Base-by-base conservation (phyloP, 1,140 invertebrate species). In the Tetragnatha versicolor region DNA sequence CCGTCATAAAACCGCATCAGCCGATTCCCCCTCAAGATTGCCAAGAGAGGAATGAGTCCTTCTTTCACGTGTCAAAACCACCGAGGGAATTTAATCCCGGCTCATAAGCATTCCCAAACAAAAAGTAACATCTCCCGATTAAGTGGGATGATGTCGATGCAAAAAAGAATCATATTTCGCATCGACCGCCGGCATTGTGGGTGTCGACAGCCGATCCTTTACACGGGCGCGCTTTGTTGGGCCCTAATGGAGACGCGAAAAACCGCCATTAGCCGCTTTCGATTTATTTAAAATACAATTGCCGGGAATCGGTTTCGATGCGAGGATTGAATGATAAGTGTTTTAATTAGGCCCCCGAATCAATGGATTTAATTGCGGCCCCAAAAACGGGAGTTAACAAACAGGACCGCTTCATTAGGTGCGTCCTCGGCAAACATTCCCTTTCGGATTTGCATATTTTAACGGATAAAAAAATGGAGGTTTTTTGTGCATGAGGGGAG, bases 311-410 rank as follows among this genome's bases (percentile, higher is more conserved):
- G 25, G 31, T 60, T 60, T 1, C 4, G 20, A 17, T 31, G 35
- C 27, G 10, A 35, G 27, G 27, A 33, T 10, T n/a, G 55, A 17
- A 35, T 29, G 35, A 60, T 60, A 33, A 60, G 25, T 35, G 55
- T 31, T 60, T 60, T 60, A 60, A 60, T 60, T 60, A 60, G 35
- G n/a, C 55, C 35, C 12, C n/a, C n/a, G n/a, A n/a, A n/a, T n/a
- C n/a, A n/a, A n/a, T n/a, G n/a, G n/a, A n/a, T n/a, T n/a, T n/a
- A n/a, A n/a, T n/a, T n/a, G n/a, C n/a, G n/a, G n/a, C n/a, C n/a
- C n/a, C n/a, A n/a, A n/a, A n/a, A n/a, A n/a, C n/a, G n/a, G n/a
- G n/a, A n/a, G n/a, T n/a, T n/a, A n/a, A n/a, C n/a, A n/a, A n/a
- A n/a, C n/a, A n/a, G n/a, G n/a, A n/a, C n/a, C n/a, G n/a, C n/a